Evolutionary conservation across 1,140 invertebrate species (phyloP).

Genomic region (Oncopodura yosiiana): DNA sequence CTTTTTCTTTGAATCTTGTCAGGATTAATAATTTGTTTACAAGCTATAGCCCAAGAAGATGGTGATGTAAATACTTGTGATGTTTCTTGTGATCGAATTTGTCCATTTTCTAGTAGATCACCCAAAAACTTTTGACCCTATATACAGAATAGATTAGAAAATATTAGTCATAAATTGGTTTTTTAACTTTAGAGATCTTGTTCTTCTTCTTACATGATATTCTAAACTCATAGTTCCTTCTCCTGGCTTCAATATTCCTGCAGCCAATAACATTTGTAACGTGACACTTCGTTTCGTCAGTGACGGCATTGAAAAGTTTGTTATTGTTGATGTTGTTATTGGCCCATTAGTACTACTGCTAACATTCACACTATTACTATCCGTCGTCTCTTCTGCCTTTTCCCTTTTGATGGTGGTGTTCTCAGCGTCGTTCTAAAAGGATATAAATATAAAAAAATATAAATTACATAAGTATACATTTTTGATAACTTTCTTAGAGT

Average conservation of each 20-base stretch:
- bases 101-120: constrained; percentile 71
- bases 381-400: constrained; percentile 12
- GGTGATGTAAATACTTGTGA: constrained; percentile 79
- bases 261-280: constrained; percentile 68
- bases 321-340: too few species aligned
- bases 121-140: constrained; percentile 81
- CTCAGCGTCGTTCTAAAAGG: constrained; percentile 6
- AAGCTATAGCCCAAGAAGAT: constrained; percentile 82
- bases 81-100: constrained; percentile 78
- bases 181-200: neutral
- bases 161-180: neutral
- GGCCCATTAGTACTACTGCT: constrained; percentile 15
- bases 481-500: neutral
- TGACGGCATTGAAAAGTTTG: constrained; percentile 23
- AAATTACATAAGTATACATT: neutral
- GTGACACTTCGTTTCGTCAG: constrained; percentile 61
- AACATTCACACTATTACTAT: neutral
- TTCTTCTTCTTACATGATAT: constrained; percentile 56
- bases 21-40: constrained; percentile 80
- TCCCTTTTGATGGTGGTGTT: constrained; percentile 21
- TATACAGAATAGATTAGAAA: constrained; percentile 35
- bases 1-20: constrained; percentile 61
- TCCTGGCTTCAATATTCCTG: constrained; percentile 69
- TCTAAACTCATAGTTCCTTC: constrained; percentile 73
- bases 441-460: neutral